These are phyloP conservation scores for Hirtodrosophila cameraria DNA, from an alignment of 2,888 invertebrate species.

Conservation along the genomic window DNA sequence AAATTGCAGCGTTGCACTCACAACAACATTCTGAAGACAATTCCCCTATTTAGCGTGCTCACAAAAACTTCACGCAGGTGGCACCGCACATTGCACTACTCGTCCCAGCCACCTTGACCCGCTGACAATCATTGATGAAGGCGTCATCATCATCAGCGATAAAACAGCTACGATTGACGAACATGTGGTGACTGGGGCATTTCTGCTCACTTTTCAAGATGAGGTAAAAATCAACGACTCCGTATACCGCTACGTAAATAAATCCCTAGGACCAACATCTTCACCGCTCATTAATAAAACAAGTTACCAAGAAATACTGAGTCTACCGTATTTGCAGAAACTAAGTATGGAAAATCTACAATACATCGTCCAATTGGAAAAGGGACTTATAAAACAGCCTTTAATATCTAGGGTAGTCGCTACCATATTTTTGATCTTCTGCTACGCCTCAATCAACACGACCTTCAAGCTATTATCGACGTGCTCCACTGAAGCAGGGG, in stretches of 20 bases:
- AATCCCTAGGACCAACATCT: constrained; percentile 4
- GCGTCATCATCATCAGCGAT: neutral
- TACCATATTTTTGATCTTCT: too few relatives aligned
- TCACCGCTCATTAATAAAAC: constrained; percentile 23
- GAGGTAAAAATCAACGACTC: constrained; percentile 26
- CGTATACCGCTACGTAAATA: too few relatives aligned
- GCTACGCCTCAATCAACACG: too few relatives aligned
- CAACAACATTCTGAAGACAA: constrained; percentile 6
- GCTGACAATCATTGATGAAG: neutral
- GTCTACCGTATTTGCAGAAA: constrained; percentile 33
- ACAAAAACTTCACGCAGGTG: constrained; percentile 8
- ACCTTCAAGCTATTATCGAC: too few relatives aligned
- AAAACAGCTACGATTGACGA: too few relatives aligned
- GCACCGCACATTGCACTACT: neutral
- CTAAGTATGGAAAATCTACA: constrained; percentile 26
- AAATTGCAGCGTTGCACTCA: constrained; percentile 7
- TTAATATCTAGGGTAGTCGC: too few relatives aligned
- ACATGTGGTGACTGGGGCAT: too few relatives aligned
- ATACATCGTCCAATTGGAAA: constrained; percentile 7
- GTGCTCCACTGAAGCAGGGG: neutral
- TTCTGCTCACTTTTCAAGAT: constrained; percentile 3
- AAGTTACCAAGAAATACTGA: constrained; percentile 35
- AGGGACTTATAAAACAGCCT: too few relatives aligned
- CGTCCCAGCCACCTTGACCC: neutral
- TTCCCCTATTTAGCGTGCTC: neutral